These are phyloP conservation scores for Atta texana DNA, from an alignment of 1,140 invertebrate species.

Conservation along the genomic window DNA sequence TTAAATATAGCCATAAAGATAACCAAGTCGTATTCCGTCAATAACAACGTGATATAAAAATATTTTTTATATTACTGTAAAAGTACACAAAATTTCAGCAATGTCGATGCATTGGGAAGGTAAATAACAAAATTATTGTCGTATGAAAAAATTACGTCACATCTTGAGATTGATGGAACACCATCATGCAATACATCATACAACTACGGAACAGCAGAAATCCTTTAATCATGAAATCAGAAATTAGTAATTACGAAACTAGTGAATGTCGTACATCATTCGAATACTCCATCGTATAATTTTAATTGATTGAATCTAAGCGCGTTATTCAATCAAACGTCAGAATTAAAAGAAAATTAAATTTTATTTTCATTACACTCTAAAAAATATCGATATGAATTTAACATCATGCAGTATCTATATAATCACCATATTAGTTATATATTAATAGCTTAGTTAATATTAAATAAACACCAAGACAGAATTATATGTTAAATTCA, in stretches of 20 bases:
- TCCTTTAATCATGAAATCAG: constrained; percentile 24
- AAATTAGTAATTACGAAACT: constrained; percentile 49
- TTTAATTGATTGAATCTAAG: constrained; percentile 23
- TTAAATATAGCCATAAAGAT: not conserved
- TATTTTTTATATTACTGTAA: not conserved
- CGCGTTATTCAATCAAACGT: not conserved
- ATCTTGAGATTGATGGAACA: constrained; percentile 20
- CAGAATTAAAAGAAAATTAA: not conserved
- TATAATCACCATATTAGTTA: too few species aligned
- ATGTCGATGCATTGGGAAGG: not conserved
- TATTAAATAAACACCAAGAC: too few species aligned
- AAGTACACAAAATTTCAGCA: not conserved
- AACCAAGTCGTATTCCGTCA: not conserved
- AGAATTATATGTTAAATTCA: too few species aligned
- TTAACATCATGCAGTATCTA: too few species aligned
- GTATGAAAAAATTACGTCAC: constrained; percentile 23
- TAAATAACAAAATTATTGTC: constrained; percentile 2
- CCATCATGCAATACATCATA: constrained; percentile 20
- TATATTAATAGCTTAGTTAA: too few species aligned
- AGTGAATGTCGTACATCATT: not conserved
- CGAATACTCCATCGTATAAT: not conserved
- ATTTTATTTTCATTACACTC: not conserved
- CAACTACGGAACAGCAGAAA: constrained; percentile 22
- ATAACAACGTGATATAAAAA: constrained; percentile 9
- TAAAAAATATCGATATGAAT: too few species aligned